These are phyloP conservation scores for Zootoca vivipara DNA, from an alignment of 2,113 vertebrate species.

Conservation along the genomic window DNA sequence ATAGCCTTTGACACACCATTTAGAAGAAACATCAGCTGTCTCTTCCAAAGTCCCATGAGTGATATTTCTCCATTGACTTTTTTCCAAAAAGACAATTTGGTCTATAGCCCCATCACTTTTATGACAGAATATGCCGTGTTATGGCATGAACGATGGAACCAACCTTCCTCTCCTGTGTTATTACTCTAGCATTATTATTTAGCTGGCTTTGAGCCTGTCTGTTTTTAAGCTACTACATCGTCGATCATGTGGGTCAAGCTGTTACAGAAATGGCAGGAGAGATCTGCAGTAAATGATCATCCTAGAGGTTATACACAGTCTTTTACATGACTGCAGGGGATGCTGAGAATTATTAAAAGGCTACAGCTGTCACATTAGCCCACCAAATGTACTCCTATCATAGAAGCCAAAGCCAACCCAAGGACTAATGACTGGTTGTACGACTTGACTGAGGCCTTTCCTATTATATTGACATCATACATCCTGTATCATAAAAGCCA, in stretches of 20 bases:
- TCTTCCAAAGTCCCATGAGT: slow-evolving; percentile 7
- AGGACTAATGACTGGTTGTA: background rate
- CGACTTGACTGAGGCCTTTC: background rate
- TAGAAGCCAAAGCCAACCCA: background rate
- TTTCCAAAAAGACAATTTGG: slow-evolving; percentile 29
- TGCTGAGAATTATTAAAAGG: background rate
- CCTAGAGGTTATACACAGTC: slow-evolving; percentile 4
- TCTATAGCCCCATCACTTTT: slow-evolving; percentile 9
- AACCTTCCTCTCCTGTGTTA: slow-evolving; percentile 29
- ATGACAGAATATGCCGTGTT: slow-evolving; percentile 15
- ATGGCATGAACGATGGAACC: slow-evolving; percentile 24
- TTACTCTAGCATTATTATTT: slow-evolving; percentile 24
- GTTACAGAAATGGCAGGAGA: slow-evolving; percentile 16
- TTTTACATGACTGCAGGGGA: background rate
- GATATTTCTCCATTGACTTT: slow-evolving; percentile 18
- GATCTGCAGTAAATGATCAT: slow-evolving; percentile 19
- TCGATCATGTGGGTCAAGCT: slow-evolving; percentile 21
- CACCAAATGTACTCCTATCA: background rate
- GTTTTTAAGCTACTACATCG: background rate
- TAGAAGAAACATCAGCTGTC: slow-evolving; percentile 19
- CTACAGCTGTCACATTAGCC: background rate
- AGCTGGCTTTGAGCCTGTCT: slow-evolving; percentile 17
- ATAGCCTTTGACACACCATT: slow-evolving; percentile 28
- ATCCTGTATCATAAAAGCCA: background rate
- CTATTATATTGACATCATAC: background rate